Base-by-base conservation (phyloP, 2,797 vertebrate species). In the Lophius americanus region DNA sequence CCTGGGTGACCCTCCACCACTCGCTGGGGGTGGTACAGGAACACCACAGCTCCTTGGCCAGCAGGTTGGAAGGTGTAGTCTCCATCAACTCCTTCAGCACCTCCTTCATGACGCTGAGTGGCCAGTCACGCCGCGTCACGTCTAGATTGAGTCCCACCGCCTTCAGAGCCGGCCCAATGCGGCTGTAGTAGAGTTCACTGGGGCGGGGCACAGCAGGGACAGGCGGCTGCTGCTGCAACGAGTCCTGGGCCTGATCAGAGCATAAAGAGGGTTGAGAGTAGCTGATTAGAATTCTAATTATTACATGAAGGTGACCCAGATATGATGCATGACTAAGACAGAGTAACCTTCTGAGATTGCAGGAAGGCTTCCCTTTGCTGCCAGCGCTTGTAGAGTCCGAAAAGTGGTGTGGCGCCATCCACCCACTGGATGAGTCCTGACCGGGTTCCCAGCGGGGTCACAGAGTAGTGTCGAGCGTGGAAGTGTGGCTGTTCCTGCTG, bases 11-110 rank as follows among this genome's bases (percentile, higher is more conserved):
- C 84, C 96, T 94, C 98, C 98, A 99, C 98, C 98, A 99, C 59
- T 99, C 98, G 60, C 96, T 97, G 4, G 98, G 96, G 0, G 97
- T 98, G 53, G 97, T 96, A 60, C 98, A 99, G 0, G 97, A 99
- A 13, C 98, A 99, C 98, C 98, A 99, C n/a, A 99, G 94, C 83
- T 99, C 98, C 85, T 98, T 98, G n/a, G 98, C 97, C 0, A 99
- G 92, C 54, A 99, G 94, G 78, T 98, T 99, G 0, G 98, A 97
- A 2, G 98, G 98, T 0, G 98, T 99, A 10, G 94, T 87, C 76
- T 98, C 98, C 98, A 99, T 99, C 51, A 99, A 84, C 52, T 99
- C 98, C 63, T 96, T 96, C 60, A 99, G 89, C 63, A 99, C 98
- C 5, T 98, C 94, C 84, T 96, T 97, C 96, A 98, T 98, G 35